Base-by-base conservation (phyloP, 1,140 invertebrate genomes). In the Drosophila albomicans region DNA sequence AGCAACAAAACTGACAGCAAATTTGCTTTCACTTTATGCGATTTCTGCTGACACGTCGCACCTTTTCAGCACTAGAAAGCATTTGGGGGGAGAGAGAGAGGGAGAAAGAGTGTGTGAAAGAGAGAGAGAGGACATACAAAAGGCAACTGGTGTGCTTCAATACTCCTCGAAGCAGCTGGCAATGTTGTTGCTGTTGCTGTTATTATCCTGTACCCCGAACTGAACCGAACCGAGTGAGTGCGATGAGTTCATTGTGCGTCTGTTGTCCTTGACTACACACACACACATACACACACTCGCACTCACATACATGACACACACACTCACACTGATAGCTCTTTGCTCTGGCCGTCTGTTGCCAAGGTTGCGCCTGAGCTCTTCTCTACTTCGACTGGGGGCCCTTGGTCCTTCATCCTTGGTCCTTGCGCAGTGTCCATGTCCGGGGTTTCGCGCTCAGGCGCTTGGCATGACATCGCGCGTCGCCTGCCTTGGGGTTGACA, bases 21-120 rank as follows among this genome's bases (percentile, higher is more conserved):
- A 76, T 72, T 72, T 65, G 69, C 69, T 66, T 76, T 73, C 61
- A 66, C 69, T 72, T 76, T 66, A 66, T 76, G 69, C 48, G 74
- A 72, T 76, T 72, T 76, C 56, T 76, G 74, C 74, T 76, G 74
- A 76, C 74, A 72, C 56, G 56, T 76, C 74, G 62, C 74, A 76
- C 74, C 74, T 76, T 76, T 65, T 11, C 32, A 30, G 59, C 25
- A 35, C 20, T 59, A 46, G 63, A 13, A 41, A 35, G 13, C 13
- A 10, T 11, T 30, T 6, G 46, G 30, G 5, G 6, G 15, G 48
- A 43, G 6, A 28, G n/a, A 3, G 32, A 5, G 35, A 25, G 35
- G 16, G n/a, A 41, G 6, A 41, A 5, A n/a, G 8, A 15, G 35
- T 3, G 28, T 10, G 15, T 11, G 16, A 58, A 48, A 48, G 51